A percentile compares a stretch with the other conserved stretches of the same genome.
phyloP scores from a whole-genome alignment of 1,140 invertebrate species.

The Drosophila arawakana region DNA sequence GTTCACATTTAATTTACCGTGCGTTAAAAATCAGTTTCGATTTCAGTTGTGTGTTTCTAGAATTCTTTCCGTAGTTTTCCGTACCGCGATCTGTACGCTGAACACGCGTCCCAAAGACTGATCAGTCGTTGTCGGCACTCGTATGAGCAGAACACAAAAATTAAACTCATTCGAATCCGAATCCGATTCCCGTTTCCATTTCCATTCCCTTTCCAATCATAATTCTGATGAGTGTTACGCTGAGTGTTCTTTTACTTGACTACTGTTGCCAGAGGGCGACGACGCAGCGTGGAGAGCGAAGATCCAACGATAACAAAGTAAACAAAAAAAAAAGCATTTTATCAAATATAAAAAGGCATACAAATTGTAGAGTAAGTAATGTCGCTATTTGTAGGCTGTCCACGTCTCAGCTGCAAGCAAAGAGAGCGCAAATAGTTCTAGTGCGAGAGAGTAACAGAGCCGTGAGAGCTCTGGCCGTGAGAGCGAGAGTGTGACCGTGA shows the following conservation, averaged over 20 bases:
- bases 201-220: neutral
- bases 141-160: constrained; percentile 30
- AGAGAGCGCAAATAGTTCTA: neutral
- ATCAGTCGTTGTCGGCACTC: constrained; percentile 33
- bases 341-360: constrained; percentile 23
- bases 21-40: neutral
- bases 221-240: neutral
- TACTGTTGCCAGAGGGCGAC: too few species aligned
- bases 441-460: neutral
- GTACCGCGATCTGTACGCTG: constrained; percentile 54
- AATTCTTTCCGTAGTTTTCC: constrained; percentile 27
- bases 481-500: neutral
- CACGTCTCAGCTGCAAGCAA: constrained; percentile 12
- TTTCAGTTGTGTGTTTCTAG: constrained; percentile 3
- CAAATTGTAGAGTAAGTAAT: constrained; percentile 2
- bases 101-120: constrained; percentile 63
- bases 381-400: constrained; percentile 20
- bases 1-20: constrained; percentile 13
- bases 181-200: constrained; percentile 5
- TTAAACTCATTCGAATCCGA: constrained; percentile 44
- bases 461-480: neutral
- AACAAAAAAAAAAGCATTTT: constrained; percentile 20
- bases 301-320: constrained; percentile 9
- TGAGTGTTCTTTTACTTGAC: constrained; percentile 1
- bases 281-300: neutral